Base-by-base conservation (phyloP, 2,113 vertebrate species). In the Menidia beryllina region DNA sequence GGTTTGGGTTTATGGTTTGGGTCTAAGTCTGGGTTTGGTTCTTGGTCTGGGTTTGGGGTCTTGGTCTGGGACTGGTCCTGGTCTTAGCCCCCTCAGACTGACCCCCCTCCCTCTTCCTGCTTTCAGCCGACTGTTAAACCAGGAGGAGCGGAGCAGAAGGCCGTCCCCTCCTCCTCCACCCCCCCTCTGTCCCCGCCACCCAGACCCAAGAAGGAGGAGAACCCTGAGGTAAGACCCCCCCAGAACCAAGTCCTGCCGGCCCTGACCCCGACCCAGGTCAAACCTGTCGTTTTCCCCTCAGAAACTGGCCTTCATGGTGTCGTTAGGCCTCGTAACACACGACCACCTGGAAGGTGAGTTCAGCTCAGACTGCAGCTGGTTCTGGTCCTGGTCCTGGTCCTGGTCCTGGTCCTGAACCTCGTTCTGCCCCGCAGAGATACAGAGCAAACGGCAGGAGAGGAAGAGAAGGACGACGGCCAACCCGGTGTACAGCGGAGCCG, bases 251-350 rank as follows among this genome's bases (percentile, higher is more conserved):
- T 34, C 10, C 30, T 34, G 30, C 30, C 7, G 30, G 30, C n/a
- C n/a, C n/a, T n/a, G n/a, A n/a, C n/a, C n/a, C n/a, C n/a, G n/a
- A n/a, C n/a, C n/a, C n/a, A n/a, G n/a, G n/a, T n/a, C 17, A 26
- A 26, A 25, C 30, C 10, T 27, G 15, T 26, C 34, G 53, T 34
- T 8, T n/a, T 14, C 77, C 30, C 26, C 71, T 2, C 49, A 99
- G 97, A 99, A 99, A 98, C 95, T 98, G 91, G 96, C 97, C 92
- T 99, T 98, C 91, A 98, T 99, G 97, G 96, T 98, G 83, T 98
- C 97, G 79, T 88, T 99, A 69, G 97, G 97, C 53, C 91, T 99
- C 49, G 97, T 99, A 50, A 99, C 97, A 88, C 95, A 98, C 19
- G 97, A 98, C 90, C 97, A 98, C 88, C 87, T 99, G 84, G 97